Evolutionary conservation across 2,113 vertebrate species (phyloP), one percentile per base, ranked within the genome.

Genomic region (Tretioscincus oriximinensis): DNA sequence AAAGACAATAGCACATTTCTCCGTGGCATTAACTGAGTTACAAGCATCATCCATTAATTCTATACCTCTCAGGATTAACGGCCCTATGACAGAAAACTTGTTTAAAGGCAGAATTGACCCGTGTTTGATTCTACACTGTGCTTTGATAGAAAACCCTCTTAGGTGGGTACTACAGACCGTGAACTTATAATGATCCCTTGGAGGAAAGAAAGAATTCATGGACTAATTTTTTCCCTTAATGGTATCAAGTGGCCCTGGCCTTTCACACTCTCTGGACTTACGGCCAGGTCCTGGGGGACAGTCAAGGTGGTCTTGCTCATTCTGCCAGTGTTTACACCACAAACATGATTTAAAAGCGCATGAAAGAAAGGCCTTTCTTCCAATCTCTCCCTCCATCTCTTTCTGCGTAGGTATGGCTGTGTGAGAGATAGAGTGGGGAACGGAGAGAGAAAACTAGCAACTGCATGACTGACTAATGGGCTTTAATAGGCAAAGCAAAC

Each of bases 401-500:
- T 8, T 63, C 21, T 12, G 11, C 60, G 29, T 63, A 20, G 22
- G 11, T 31, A 29, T 35, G 8, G 11, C 18, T 69, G 16, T 67
- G 67, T 69, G 67, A 1, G 66, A 0, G 67, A 11, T 21, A 69
- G 4, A 69, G 67, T 24, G 31, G 35, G 41, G 47, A 41, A 72
- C 45, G 49, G 70, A 22, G 58, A 9, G 81, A 92, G 77, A 87
- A 87, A 83, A 88, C 88, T 14, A 73, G 49, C 91, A 86, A 86
- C 26, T 1, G 89, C 79, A 87, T 84, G 89, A 64, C 89, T 93
- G 89, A 95, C 93, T 94, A 93, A 95, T 93, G 87, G 87, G 80
- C 87, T 93, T 91, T 93, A 94, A 94, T 90, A 94, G 93, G 91
- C 90, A 92, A 95, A 94, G 81, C 91, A 94, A 96, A 95, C 91